Evolutionary conservation across 2,113 vertebrate species (phyloP), one percentile per base, ranked within the genome.

Genomic region (Haemorhous mexicanus): DNA sequence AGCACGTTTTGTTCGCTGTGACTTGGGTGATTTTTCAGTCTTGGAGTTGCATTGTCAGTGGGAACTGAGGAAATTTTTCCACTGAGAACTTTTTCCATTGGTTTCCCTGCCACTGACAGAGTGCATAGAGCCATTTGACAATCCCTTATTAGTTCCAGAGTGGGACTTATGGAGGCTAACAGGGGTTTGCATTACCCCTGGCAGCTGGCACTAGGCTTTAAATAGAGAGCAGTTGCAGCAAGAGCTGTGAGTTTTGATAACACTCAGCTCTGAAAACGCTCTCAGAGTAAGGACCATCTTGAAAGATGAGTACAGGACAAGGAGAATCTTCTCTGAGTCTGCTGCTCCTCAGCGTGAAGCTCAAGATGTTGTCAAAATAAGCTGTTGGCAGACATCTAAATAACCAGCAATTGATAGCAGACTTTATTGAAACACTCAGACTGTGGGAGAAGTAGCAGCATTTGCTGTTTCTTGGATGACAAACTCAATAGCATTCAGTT

Each of bases 111-210:
- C 62, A 5, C 58, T 95, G 69, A 47, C 21, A 50, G 72, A 35
- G 44, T 98, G 97, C 97, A 98, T 94, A 97, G 98, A 98, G 97
- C 98, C 98, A 89, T 98, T 98, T 97, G 98, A 98, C 98, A 98
- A 98, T 98, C 98, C 98, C 98, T 98, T 98, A 97, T 98, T 99
- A 98, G 98, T 98, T 99, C 98, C 98, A 98, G 98, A 97, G 97
- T 91, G 97, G 90, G 94, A 95, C 97, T 98, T 98, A 97, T 74
- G 98, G 98, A 98, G 98, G 98, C 97, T 99, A 98, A 99, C 98
- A 98, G 98, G 98, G 98, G 97, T 97, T 99, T 98, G 96, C 97
- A 95, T 99, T 99, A 98, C 98, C 97, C 95, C 95, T 98, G 99
- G 98, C 98, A 99, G 98, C 98, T 99, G 98, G 98, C 97, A 95